Base-by-base conservation (phyloP, 2,797 vertebrate genomes). In the Peromyscus melanophrys region DNA sequence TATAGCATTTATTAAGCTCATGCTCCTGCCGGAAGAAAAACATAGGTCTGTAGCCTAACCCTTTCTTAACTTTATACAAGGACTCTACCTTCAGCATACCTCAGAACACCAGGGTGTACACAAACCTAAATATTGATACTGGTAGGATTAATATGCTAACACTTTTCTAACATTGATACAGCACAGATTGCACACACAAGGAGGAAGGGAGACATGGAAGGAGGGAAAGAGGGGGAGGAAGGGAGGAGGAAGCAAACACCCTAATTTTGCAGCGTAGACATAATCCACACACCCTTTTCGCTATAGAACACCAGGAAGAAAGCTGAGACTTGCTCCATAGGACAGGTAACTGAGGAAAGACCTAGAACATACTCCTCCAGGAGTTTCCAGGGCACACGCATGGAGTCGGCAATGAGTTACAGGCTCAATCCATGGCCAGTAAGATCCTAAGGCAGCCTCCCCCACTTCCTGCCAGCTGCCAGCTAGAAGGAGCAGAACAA, bases 161-260 rank as follows among this genome's bases (percentile, higher is more conserved):
- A 80, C 69, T 87, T 85, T 89, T 83, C 92, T 95, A 90, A 73
- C n/a, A 71, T 31, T 40, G 49, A 81, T 8, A 63, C 11, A 67
- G 37, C 76, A 49, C 9, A 57, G 37, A 57, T 27, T 82, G n/a
- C 59, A 17, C 27, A 37, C 23, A 27, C 55, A 76, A 75, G 52
- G 4, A 10, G 19, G 1, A 49, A 23, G 27, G 55, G 49, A 29
- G 49, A 73, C n/a, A 75, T 27, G 4, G 14, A 57, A 37, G 6
- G 46, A 71, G 13, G 10, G 1, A 19, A 29, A 3, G 29, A 40
- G 55, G 27, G 27, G 23, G n/a, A 12, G n/a, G 12, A 17, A 37
- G 17, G 17, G 27, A 7, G 57, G 9, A 37, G 10, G 4, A 40
- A 93, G 19, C 59, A 90, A 94, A 80, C 10, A 16, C 12, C 5